A percentile compares a stretch with the other conserved stretches of the same genome.
Conservation (phyloP, 2,113 vertebrate species). For the Danionella cerebrum region DNA sequence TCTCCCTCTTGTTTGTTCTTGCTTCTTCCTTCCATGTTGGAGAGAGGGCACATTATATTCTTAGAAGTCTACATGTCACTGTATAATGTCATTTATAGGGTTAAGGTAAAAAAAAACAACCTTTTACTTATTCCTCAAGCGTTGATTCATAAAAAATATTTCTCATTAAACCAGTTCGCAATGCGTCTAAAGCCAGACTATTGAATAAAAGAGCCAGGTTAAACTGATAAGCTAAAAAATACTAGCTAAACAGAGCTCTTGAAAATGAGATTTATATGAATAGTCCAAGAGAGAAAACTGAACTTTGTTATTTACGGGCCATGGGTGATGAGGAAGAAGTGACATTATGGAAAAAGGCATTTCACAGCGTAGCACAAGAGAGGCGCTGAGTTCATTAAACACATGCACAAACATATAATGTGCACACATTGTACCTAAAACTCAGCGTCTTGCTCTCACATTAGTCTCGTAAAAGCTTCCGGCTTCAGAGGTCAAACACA, state of each 20-base stretch:
- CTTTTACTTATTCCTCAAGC: too few species aligned
- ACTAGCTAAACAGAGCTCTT: conserved; percentile 13
- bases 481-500: background rate
- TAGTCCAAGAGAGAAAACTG: conserved; percentile 31
- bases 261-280: conserved; percentile 9
- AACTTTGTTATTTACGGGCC: conserved; percentile 37
- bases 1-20: too few species aligned
- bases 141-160: too few species aligned
- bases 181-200: too few species aligned
- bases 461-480: background rate
- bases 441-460: background rate
- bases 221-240: conserved; percentile 29
- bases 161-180: too few species aligned
- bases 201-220: too few species aligned
- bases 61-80: too few species aligned
- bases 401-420: conserved; percentile 7
- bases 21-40: too few species aligned
- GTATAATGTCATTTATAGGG: too few species aligned
- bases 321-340: conserved; percentile 12
- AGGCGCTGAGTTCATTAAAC: conserved; percentile 26
- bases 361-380: background rate
- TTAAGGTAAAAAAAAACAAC: too few species aligned
- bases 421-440: background rate
- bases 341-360: conserved; percentile 31
- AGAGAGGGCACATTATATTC: too few species aligned